These are phyloP conservation scores for Drosophila pseudotalamancana DNA, from an alignment of 2,888 invertebrate genomes.

Conservation along the genomic window DNA sequence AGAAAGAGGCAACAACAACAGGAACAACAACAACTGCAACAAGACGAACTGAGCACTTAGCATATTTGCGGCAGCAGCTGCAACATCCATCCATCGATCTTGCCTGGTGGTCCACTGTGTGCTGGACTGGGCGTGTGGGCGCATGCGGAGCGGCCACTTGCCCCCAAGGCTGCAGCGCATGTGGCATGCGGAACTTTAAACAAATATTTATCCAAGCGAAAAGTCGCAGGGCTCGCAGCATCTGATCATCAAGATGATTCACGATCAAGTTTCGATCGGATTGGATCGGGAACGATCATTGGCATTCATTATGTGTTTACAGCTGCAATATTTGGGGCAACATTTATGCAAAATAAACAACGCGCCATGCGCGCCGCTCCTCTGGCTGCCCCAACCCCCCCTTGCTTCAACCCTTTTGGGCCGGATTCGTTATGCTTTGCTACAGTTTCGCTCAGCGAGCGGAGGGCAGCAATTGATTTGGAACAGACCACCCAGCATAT, in stretches of 20 bases:
- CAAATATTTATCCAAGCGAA: slow-evolving; percentile 74
- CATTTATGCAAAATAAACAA: slow-evolving; percentile 81
- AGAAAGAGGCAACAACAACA: slow-evolving; percentile 36
- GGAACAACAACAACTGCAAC: background rate
- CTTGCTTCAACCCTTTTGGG: background rate
- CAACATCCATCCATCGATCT: slow-evolving; percentile 63
- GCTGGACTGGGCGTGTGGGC: slow-evolving; percentile 39
- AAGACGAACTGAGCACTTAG: slow-evolving; percentile 58
- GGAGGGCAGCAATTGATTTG: slow-evolving; percentile 75
- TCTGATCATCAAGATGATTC: slow-evolving; percentile 18
- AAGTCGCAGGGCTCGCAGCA: slow-evolving; percentile 44
- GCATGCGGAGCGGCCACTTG: slow-evolving; percentile 42
- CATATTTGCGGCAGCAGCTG: slow-evolving; percentile 71
- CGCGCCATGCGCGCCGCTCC: slow-evolving; percentile 4
- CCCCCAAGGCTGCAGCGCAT: slow-evolving; percentile 36
- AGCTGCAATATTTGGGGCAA: slow-evolving; percentile 81
- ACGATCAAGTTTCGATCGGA: slow-evolving; percentile 26
- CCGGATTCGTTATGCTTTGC: slow-evolving; percentile 48
- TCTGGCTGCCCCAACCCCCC: slow-evolving; percentile 5
- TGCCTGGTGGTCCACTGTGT: slow-evolving; percentile 59
- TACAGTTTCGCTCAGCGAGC: slow-evolving; percentile 25
- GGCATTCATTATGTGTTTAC: slow-evolving; percentile 71
- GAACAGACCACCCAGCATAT: slow-evolving; percentile 80
- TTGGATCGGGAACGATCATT: slow-evolving; percentile 8
- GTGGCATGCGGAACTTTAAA: slow-evolving; percentile 72